A percentile compares a stretch with the other conserved stretches of the same genome.
These are phyloP conservation scores for Sander vitreus DNA, from an alignment of 2,113 vertebrate genomes.

Conservation along the genomic window DNA sequence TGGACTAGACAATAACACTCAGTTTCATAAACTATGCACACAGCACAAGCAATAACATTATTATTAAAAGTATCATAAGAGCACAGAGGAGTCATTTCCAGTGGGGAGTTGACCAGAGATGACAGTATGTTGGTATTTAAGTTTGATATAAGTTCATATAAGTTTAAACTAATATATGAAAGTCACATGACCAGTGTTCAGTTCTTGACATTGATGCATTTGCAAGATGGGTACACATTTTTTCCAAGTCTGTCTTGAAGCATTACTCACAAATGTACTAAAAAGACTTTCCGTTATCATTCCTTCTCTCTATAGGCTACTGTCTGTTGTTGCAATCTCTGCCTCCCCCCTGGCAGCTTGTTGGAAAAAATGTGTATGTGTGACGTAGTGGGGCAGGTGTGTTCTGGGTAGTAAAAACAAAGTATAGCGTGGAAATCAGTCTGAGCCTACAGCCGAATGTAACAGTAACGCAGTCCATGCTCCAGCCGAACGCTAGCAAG, in stretches of 20 bases:
- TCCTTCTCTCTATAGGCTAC: background rate
- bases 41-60: slow-evolving; percentile 29
- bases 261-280: background rate
- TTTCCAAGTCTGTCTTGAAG: background rate
- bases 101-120: background rate
- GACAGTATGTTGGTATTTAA: background rate
- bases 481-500: no score
- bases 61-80: background rate
- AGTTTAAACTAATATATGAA: background rate
- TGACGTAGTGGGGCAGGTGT: no score
- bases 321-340: no score
- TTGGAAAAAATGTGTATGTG: no score
- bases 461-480: no score
- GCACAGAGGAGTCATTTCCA: slow-evolving; percentile 9
- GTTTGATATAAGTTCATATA: slow-evolving; percentile 4
- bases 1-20: slow-evolving; percentile 1
- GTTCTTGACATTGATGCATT: background rate
- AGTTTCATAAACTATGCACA: slow-evolving; percentile 35
- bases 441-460: no score
- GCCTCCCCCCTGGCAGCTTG: no score
- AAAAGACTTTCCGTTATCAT: background rate
- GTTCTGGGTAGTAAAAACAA: no score
- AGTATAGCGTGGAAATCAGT: no score
- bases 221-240: background rate
- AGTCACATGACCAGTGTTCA: background rate